phyloP scores from a whole-genome alignment of 2,113 vertebrate genomes.

The Nothocercus julius region DNA sequence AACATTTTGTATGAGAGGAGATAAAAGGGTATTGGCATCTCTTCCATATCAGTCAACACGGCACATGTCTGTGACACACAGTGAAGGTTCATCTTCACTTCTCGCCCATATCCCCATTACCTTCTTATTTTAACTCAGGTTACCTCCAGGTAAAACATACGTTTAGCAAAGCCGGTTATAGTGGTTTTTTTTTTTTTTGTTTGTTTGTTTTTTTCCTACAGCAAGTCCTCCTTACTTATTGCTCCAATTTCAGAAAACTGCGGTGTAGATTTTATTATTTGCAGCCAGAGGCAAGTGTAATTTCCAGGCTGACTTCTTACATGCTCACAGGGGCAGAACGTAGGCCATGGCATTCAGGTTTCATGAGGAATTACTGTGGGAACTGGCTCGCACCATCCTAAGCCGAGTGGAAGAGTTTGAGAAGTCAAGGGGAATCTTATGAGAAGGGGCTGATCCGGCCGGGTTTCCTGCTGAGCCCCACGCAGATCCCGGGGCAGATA shows the following conservation, averaged over 20 bases:
- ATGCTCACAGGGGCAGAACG: slow-evolving; percentile 6
- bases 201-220: neutral
- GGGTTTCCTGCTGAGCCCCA: slow-evolving; percentile 23
- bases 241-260: slow-evolving; percentile 5
- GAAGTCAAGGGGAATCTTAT: slow-evolving; percentile 37
- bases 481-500: slow-evolving; percentile 44
- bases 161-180: neutral
- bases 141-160: neutral
- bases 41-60: neutral
- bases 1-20: neutral
- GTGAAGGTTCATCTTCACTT: neutral
- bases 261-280: slow-evolving; percentile 38
- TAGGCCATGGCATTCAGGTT: neutral
- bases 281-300: slow-evolving; percentile 56
- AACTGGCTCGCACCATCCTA: neutral
- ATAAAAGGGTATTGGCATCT: neutral
- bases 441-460: slow-evolving; percentile 17
- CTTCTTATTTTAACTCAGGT: neutral
- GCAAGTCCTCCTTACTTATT: neutral
- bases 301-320: slow-evolving; percentile 36
- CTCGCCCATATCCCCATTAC: neutral
- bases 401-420: neutral
- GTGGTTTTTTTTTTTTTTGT: neutral
- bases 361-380: slow-evolving; percentile 55
- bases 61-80: neutral